phyloP scores from a whole-genome alignment of 2,113 vertebrate genomes.

The Macroglossus sobrinus region DNA sequence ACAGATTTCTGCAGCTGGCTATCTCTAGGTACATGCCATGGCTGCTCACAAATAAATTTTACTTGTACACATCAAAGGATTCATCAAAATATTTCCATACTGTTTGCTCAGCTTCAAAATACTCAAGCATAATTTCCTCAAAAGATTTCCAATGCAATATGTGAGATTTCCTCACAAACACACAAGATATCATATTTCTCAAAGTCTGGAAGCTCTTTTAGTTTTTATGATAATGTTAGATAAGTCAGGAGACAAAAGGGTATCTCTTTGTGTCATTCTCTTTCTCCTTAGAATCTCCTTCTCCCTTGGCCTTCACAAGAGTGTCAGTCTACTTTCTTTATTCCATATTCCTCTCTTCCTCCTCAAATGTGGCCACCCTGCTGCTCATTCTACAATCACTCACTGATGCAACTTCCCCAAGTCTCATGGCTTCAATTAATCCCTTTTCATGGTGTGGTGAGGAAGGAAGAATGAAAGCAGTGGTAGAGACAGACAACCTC shows the following conservation, averaged over 20 bases:
- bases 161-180: background rate
- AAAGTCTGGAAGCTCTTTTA: background rate
- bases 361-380: background rate
- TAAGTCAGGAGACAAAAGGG: background rate
- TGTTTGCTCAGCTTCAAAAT: background rate
- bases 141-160: background rate
- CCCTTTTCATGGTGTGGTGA: background rate
- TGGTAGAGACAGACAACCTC: background rate
- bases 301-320: background rate
- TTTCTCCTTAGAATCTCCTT: background rate
- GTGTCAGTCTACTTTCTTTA: background rate
- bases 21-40: background rate
- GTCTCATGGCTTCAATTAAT: background rate
- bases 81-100: background rate
- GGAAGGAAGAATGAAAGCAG: background rate
- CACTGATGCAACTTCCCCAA: accelerated
- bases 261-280: background rate
- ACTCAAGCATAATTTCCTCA: slow-evolving; percentile 16
- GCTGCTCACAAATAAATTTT: background rate
- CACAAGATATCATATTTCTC: background rate
- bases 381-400: background rate
- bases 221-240: background rate
- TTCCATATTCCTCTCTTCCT: background rate
- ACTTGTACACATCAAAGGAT: background rate
- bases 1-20: background rate